Base-by-base conservation (phyloP, 2,113 vertebrate species). In the Rhinopomastus cyanomelas region DNA sequence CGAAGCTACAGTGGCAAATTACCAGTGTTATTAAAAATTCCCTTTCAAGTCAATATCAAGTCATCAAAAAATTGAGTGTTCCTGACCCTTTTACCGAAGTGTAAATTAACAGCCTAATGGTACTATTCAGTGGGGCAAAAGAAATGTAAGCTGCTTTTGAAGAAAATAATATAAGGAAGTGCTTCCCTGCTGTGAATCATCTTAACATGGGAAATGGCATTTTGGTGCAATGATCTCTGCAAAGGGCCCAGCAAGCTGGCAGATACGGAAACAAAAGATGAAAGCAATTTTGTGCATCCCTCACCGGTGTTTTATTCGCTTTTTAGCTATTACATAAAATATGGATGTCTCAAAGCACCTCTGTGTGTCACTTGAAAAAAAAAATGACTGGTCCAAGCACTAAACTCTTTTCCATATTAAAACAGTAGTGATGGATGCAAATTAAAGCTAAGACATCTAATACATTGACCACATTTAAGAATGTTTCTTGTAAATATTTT, bases 21-120 rank as follows among this genome's bases (percentile, higher is more conserved):
- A 94, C 71, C 81, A 68, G 88, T 79, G 84, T 96, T 97, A 97
- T 97, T 97, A 98, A 97, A 97, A 96, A 95, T 96, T 92, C 69
- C 85, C 73, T 97, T 97, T 98, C 86, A 96, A 96, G 93, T 95
- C 97, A 96, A 95, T 97, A 97, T 94, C 76, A 97, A 97, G 90
- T 96, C 91, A 96, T 97, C 90, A 96, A 96, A 97, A 97, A 96
- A 89, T 91, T 36, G 84, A 97, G 91, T 87, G 81, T 76, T 95
- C 59, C 94, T 97, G 97, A 98, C 96, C 96, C 89, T 96, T 97
- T 96, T 89, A 65, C 83, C 72, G 39, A 98, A 92, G 97, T 97
- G 97, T 93, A 97, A 98, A 98, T 98, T 97, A 97, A 90, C 84
- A 96, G 83, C 80, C 91, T 96, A 96, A 96, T 97, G 96, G 72